Evolutionary conservation across 2,113 vertebrate genomes (phyloP), one percentile per base, ranked within the genome.

Genomic region (Hydrolagus affinis): DNA sequence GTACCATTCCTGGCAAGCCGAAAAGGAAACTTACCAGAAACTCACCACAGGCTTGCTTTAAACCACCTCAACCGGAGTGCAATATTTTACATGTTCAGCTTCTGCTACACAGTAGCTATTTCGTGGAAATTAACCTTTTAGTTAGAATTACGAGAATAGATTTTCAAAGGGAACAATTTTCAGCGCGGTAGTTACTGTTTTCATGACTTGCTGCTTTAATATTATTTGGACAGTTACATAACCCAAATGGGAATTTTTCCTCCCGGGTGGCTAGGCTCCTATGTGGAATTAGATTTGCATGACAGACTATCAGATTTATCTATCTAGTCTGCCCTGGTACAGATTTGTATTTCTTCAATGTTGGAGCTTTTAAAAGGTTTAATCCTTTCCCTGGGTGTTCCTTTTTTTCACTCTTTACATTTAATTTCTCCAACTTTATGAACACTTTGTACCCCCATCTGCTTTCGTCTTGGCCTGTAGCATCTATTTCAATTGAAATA

Each of bases 11-110:
- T 90, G 93, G 88, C 90, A 89, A 25, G 87, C 77, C 2, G 98
- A 98, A 87, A 91, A 94, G 73, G 88, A 91, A 83, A 92, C 93
- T 66, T 99, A 99, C 89, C 94, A 93, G 87, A 86, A 64, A 6
- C 94, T 98, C 1, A 76, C 96, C 86, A 17, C 25, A 66, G 11
- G 32, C 14, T 28, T 83, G 62, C 62, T 83, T 83, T 83, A 66
- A 66, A 66, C 66, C 25, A 19, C 23, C 10, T 10, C 23, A 21
- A 60, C 15, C 77, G 9, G n/a, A 57, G 25, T 66, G 62, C 17
- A 68, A 66, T 32, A 32, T 17, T 66, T 66, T 68, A 83, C 25
- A 83, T 32, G 12, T 15, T 8, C 59, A 64, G 8, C 15, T 83
- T 66, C 12, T 44, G 3, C 11, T 32, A 83, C 19, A 10, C 15